These are phyloP conservation scores for Entomobrya multifasciata DNA, from an alignment of 2,888 invertebrate species.

Conservation along the genomic window DNA sequence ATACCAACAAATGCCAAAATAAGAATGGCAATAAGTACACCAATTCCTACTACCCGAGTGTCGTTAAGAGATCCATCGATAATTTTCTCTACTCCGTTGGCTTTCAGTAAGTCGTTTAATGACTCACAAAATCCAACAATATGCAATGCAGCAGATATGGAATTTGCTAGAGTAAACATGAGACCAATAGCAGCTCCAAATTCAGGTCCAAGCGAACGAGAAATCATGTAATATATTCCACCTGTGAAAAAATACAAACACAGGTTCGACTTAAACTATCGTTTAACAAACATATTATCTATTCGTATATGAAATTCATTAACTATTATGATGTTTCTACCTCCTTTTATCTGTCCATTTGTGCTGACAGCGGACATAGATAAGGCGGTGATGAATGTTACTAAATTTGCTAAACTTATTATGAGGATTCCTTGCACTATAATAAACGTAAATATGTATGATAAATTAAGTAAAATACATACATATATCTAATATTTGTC, in stretches of 20 bases:
- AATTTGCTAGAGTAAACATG: slow-evolving; percentile 85
- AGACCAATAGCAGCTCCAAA: slow-evolving; percentile 85
- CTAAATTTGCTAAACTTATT: slow-evolving; percentile 81
- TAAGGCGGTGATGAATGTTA: slow-evolving; percentile 79
- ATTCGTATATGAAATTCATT: neutral
- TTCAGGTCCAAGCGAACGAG: slow-evolving; percentile 76
- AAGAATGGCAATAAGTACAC: slow-evolving; percentile 82
- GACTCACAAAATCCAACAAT: slow-evolving; percentile 85
- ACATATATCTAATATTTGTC: too few relatives aligned
- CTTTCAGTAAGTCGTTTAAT: slow-evolving; percentile 82
- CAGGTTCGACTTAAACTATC: neutral
- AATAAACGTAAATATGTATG: slow-evolving; percentile 71
- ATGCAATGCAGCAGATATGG: slow-evolving; percentile 84
- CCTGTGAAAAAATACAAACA: slow-evolving; percentile 64
- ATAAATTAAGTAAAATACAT: too few relatives aligned
- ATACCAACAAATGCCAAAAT: slow-evolving; percentile 84
- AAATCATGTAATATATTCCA: slow-evolving; percentile 80
- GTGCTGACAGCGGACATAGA: slow-evolving; percentile 78
- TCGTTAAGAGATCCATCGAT: slow-evolving; percentile 90
- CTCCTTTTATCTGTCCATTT: slow-evolving; percentile 79
- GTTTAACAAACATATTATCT: neutral
- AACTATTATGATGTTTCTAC: slow-evolving; percentile 36
- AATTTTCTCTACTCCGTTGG: slow-evolving; percentile 85
- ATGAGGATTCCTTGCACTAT: slow-evolving; percentile 83
- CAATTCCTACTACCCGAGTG: slow-evolving; percentile 89